These are phyloP conservation scores for Lepidurus packardi DNA, from an alignment of 1,140 invertebrate species.

Conservation along the genomic window DNA sequence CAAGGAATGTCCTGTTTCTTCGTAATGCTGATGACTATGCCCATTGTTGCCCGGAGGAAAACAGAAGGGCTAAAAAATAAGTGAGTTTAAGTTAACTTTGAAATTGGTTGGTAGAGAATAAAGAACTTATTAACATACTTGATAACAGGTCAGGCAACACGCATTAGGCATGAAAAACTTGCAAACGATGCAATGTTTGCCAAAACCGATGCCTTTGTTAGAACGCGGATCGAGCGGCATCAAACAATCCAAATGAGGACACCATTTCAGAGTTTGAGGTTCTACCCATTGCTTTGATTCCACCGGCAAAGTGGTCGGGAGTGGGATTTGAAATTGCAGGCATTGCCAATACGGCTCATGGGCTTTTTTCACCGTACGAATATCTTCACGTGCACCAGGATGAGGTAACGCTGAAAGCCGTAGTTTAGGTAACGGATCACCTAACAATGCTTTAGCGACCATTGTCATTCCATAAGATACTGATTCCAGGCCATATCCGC, in stretches of 20 bases:
- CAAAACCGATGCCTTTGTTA: slow-evolving; percentile 50
- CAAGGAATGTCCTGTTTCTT: slow-evolving; percentile 58
- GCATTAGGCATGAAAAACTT: slow-evolving; percentile 66
- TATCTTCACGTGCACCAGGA: neutral
- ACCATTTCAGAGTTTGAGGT: slow-evolving; percentile 53
- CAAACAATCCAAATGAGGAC: slow-evolving; percentile 64
- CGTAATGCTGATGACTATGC: slow-evolving; percentile 67
- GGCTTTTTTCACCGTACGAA: neutral
- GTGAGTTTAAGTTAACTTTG: neutral
- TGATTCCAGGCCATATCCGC: slow-evolving; percentile 85
- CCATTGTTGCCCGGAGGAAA: slow-evolving; percentile 47
- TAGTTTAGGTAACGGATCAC: slow-evolving; percentile 63
- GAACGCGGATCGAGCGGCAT: slow-evolving; percentile 47
- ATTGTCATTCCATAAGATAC: slow-evolving; percentile 77
- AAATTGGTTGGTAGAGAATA: neutral
- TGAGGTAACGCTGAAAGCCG: neutral
- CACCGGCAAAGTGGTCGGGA: no score
- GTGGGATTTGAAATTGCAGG: neutral
- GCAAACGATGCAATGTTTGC: slow-evolving; percentile 60
- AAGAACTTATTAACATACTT: slow-evolving; percentile 42
- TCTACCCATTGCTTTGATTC: neutral
- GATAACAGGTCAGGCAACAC: slow-evolving; percentile 71
- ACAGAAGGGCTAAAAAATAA: neutral
- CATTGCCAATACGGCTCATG: neutral
- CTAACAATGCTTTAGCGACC: slow-evolving; percentile 78